Evolutionary conservation across 2,888 invertebrate genomes (phyloP).

Genomic region (Cerastis rubricosa): DNA sequence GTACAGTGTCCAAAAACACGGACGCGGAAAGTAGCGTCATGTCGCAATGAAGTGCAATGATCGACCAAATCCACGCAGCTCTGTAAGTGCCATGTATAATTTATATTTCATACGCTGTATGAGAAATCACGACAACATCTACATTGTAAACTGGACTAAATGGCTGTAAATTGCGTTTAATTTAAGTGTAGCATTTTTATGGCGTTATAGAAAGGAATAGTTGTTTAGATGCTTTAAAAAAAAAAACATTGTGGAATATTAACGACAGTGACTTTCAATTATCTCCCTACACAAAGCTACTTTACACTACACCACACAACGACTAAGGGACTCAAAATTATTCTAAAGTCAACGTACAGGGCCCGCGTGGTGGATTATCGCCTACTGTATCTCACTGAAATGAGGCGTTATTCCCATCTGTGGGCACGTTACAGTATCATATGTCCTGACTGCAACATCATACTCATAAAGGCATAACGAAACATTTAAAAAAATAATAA

Average conservation of each 20-base stretch:
- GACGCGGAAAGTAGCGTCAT: constrained; percentile 69
- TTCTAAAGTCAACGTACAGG: neutral
- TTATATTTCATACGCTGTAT: constrained; percentile 21
- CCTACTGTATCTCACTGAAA: neutral
- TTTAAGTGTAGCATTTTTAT: neutral
- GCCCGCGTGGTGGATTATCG: neutral
- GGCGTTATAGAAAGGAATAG: no score
- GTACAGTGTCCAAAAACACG: constrained; percentile 50
- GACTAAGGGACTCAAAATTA: no score
- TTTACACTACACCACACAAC: no score
- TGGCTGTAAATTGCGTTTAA: neutral
- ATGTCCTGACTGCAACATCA: neutral
- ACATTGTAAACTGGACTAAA: neutral
- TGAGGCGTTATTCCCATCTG: neutral
- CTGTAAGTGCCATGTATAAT: constrained; percentile 31
- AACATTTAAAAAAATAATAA: neutral
- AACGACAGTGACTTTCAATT: no score
- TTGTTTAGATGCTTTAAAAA: neutral
- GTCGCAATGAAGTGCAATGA: constrained; percentile 69
- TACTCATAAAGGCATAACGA: neutral
- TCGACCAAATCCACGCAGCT: constrained; percentile 63
- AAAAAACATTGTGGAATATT: no score
- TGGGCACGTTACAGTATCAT: neutral
- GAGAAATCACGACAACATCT: constrained; percentile 19
- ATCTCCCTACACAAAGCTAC: no score